Evolutionary conservation across 2,113 vertebrate genomes (phyloP), one percentile per base, ranked within the genome.

Genomic region (Actenoides hombroni): DNA sequence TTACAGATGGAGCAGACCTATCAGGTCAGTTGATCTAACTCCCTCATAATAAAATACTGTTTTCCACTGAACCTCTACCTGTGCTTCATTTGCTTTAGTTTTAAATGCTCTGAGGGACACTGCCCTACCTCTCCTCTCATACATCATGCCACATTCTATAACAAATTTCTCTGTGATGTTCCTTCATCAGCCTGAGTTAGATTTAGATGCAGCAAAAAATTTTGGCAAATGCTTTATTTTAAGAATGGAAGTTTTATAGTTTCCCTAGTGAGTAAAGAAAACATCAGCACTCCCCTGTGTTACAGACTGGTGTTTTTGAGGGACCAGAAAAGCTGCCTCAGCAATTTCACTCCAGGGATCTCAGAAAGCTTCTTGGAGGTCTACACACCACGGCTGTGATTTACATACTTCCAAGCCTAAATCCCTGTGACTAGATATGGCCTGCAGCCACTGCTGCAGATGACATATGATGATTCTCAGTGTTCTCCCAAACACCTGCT

Each of bases 301-400:
- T 74, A 74, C 23, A 68, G 8, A 63, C 28, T 1, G 31, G 46
- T 56, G 40, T 25, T 63, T 53, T 14, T 63, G 15, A 74, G 42
- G 37, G 77, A 37, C 53, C 53, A 68, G 65, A 90, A 68, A 63
- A 75, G 44, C 21, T 0, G 3, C 26, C 37, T 53, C 29, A 37
- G n/a, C 31, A 56, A 39, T 69, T 69, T 54, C 5, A 10, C 67
- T 75, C 13, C 23, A 54, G 37, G 26, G 67, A 83, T 69, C 49
- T 68, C 71, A 75, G 37, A 64, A 48, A 86, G 42, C 48, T 83
- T 46, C 49, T 42, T n/a, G 54, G 48, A 69, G 42, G 35, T 59
- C 78, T 64, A 42, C 67, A 69, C 23, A 54, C 11, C 4, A 1
- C 0, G 1, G 54, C 16, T 1, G 3, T 60, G 67, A 35, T 70